Evolutionary conservation across 2,888 invertebrate genomes (phyloP), one percentile per base, ranked within the genome.

Genomic region (Melieria crassipennis): DNA sequence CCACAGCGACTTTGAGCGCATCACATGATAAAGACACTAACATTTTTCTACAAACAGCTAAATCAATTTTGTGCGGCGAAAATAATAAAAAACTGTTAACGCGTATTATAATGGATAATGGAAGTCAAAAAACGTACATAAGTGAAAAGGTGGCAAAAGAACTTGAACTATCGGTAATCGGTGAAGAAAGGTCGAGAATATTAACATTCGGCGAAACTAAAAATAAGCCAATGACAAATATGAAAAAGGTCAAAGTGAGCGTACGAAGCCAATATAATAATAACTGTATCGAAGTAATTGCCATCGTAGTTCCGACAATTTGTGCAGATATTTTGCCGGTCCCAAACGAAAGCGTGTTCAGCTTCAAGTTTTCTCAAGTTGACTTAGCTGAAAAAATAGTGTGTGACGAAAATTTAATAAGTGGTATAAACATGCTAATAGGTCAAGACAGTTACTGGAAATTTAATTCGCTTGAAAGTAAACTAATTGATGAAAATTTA

Each of bases 61-160:
- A 68, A 52, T 67, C 67, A 42, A 65, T 75, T 58, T 65, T 73
- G 5, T 52, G 71, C 52, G 57, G 70, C 30, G 45, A 46, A 47
- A 65, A 72, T 57, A 64, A 58, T 11, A 61, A 71, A 13, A 48
- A 58, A 5, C 58, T 73, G 7, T 58, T 75, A 46, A 62, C 70
- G 13, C 72, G 70, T 70, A 58, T 75, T 7, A 69, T 75, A 10
- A 74, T 75, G 74, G 75, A 74, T 57, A 75, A 75, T 30, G 72
- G 74, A 30, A 74, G 71, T 52, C 75, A 73, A 52, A 65, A 70
- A 46, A 75, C 73, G 7, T 75, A 72, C 46, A 48, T 75, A 4
- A 69, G 70, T 30, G 72, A 72, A 42, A 52, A 67, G 16, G 55
- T 71, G 4, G 62, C 58, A 50, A 72, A n/a, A 3, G 63, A 65